These are phyloP conservation scores for Parnassius apollo DNA, from an alignment of 2,888 invertebrate genomes.

Conservation along the genomic window DNA sequence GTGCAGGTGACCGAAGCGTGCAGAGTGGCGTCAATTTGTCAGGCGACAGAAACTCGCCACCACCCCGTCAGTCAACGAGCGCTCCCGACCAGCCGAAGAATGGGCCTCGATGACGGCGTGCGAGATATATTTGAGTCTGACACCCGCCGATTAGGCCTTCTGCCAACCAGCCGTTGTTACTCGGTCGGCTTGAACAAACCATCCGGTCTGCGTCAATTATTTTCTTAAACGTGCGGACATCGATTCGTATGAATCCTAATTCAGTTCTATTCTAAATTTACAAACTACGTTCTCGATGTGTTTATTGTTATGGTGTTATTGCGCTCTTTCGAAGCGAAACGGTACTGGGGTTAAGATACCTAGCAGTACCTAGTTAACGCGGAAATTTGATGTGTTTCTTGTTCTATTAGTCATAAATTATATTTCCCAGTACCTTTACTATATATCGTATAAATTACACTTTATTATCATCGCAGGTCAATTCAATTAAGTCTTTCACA, in stretches of 20 bases:
- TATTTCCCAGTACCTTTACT: no score
- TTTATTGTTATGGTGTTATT: no score
- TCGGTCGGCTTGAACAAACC: slow-evolving; percentile 64
- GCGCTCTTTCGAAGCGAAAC: no score
- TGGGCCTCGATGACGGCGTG: slow-evolving; percentile 65
- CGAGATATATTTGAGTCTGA: slow-evolving; percentile 68
- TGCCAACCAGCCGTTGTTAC: slow-evolving; percentile 56
- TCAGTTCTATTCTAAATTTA: slow-evolving; percentile 45
- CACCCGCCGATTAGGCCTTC: slow-evolving; percentile 72
- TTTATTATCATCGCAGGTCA: no score
- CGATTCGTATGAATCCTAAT: slow-evolving; percentile 67
- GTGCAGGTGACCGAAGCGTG: slow-evolving; percentile 40
- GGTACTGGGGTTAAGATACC: no score
- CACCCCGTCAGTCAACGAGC: slow-evolving; percentile 72
- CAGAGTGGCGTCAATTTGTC: slow-evolving; percentile 75
- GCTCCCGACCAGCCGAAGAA: slow-evolving; percentile 71
- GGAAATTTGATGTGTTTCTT: no score
- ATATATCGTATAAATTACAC: no score
- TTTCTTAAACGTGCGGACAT: slow-evolving; percentile 65
- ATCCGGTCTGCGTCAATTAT: slow-evolving; percentile 64
- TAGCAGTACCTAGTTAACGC: no score
- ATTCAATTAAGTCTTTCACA: no score
- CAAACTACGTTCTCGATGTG: no score
- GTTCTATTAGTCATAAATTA: no score
- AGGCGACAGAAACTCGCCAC: slow-evolving; percentile 51